A percentile compares a stretch with the other conserved stretches of the same genome.
Evolutionary conservation across 2,888 invertebrate species (phyloP).

Genomic region (Philonicus albiceps): DNA sequence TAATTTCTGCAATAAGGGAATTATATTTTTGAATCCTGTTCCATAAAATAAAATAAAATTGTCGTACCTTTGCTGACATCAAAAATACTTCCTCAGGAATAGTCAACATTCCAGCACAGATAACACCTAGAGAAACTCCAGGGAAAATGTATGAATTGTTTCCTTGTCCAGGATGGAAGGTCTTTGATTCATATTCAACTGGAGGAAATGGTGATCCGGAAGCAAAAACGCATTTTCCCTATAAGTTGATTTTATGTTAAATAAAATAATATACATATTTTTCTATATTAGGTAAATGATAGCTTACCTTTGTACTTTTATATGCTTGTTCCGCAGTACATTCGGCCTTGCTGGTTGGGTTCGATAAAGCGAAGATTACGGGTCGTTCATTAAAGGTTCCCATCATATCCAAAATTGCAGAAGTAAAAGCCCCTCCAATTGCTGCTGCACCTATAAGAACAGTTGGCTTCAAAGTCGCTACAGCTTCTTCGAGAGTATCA

Average conservation of each 20-base stretch:
- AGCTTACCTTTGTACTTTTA: constrained; percentile 76
- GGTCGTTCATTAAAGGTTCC: constrained; percentile 82
- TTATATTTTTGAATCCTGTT: neutral
- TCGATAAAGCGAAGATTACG: constrained; percentile 96
- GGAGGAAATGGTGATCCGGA: constrained; percentile 96
- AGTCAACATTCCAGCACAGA: constrained; percentile 86
- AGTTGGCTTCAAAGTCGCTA: constrained; percentile 82
- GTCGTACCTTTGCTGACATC: constrained; percentile 82
- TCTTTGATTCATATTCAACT: constrained; percentile 80
- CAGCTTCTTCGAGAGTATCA: constrained; percentile 80
- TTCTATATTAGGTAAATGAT: neutral
- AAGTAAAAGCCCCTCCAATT: constrained; percentile 91
- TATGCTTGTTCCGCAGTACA: constrained; percentile 99
- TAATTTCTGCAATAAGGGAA: constrained; percentile 68
- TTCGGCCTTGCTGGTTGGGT: constrained; percentile 97
- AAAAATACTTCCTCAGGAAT: constrained; percentile 94
- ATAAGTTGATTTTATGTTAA: neutral
- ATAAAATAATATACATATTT: neutral
- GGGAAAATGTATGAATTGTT: constrained; percentile 99
- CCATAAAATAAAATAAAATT: neutral
- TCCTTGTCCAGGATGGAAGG: constrained; percentile 92
- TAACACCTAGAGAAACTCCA: constrained; percentile 89
- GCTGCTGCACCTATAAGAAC: constrained; percentile 96
- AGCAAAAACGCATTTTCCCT: constrained; percentile 93
- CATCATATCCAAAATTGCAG: constrained; percentile 87